A percentile compares a stretch with the other conserved stretches of the same genome.
phyloP scores from a whole-genome alignment of 2,113 vertebrate species.

The Amblyornis subalaris region DNA sequence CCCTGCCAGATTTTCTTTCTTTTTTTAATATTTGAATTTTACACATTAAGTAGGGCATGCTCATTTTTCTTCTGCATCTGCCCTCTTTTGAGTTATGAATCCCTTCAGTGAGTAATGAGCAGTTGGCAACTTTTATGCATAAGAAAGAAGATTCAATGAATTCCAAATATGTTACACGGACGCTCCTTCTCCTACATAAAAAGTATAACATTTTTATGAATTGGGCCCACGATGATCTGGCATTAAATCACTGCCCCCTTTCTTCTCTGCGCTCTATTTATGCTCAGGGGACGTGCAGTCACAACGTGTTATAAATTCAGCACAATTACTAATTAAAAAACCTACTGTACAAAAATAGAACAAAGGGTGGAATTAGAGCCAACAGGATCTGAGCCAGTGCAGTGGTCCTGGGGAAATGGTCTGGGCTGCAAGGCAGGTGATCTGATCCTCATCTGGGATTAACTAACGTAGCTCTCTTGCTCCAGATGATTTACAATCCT shows the following conservation, averaged over 20 bases:
- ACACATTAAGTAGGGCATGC: conserved; percentile 51
- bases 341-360: conserved; percentile 49
- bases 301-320: conserved; percentile 49
- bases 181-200: conserved; percentile 17
- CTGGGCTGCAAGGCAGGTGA: conserved; percentile 54
- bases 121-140: conserved; percentile 62
- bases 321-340: conserved; percentile 61
- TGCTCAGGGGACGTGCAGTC: conserved; percentile 3
- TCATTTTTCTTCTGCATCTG: conserved; percentile 46
- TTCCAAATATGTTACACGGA: conserved; percentile 44
- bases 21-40: conserved; percentile 59
- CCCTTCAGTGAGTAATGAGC: conserved; percentile 57
- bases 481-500: conserved; percentile 38
- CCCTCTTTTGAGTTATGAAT: conserved; percentile 58
- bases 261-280: conserved; percentile 34
- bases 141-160: conserved; percentile 56
- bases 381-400: conserved; percentile 43
- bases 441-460: conserved; percentile 51
- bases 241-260: conserved; percentile 45
- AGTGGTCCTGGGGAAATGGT: conserved; percentile 17
- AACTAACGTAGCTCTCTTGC: conserved; percentile 18
- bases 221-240: conserved; percentile 3
- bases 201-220: conserved; percentile 44
- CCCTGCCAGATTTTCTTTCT: conserved; percentile 32
- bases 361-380: conserved; percentile 52